Evolutionary conservation across 2,797 vertebrate genomes (phyloP).

Genomic region (Pampus argenteus): DNA sequence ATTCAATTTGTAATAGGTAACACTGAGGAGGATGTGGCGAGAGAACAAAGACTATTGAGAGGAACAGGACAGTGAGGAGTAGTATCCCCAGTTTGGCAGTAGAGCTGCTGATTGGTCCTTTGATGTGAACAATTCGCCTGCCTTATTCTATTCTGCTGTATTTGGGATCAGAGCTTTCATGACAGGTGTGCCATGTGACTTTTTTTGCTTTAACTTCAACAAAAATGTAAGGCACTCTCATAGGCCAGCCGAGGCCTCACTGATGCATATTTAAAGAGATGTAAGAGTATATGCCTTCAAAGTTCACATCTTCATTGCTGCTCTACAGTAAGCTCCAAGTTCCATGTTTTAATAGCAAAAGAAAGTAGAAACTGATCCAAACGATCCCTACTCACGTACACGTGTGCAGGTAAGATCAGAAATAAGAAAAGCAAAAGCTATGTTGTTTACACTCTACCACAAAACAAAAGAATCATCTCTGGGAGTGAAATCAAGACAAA

Average conservation of each 20-base stretch:
- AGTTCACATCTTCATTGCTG: constrained; percentile 12
- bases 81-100: constrained; percentile 71
- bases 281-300: constrained; percentile 14
- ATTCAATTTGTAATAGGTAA: constrained; percentile 56
- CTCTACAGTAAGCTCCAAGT: constrained; percentile 16
- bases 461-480: constrained; percentile 49
- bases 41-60: constrained; percentile 61
- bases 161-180: constrained; percentile 55
- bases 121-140: constrained; percentile 76
- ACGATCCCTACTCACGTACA: constrained; percentile 12
- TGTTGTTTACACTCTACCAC: constrained; percentile 43
- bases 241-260: constrained; percentile 15
- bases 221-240: constrained; percentile 25
- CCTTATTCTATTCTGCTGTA: constrained; percentile 52
- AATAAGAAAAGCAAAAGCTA: constrained; percentile 23
- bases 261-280: constrained; percentile 49
- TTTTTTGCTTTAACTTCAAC: constrained; percentile 40
- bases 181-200: constrained; percentile 56
- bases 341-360: constrained; percentile 21
- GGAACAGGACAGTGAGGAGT: constrained; percentile 57
- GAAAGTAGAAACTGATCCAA: constrained; percentile 19
- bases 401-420: constrained; percentile 24
- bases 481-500: constrained; percentile 43
- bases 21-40: constrained; percentile 51
- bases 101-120: constrained; percentile 73